Base-by-base conservation (phyloP, 2,797 vertebrate species). In the Melanotaenia parkinsoni region DNA sequence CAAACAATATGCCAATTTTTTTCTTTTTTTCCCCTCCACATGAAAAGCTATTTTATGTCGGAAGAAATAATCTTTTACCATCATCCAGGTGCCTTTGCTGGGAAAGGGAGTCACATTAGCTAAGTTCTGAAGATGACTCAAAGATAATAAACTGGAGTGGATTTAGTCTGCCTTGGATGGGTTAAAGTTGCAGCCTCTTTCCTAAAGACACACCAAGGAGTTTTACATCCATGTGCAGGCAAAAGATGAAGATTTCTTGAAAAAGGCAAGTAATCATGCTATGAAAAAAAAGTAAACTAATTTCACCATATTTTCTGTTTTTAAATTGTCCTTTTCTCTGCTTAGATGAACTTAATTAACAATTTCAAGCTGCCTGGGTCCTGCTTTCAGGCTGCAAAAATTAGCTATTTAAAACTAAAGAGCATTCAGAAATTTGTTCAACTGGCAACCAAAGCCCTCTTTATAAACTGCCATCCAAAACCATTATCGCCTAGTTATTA, bases 1-100 rank as follows among this genome's bases (percentile, higher is more conserved):
- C 24, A 54, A 82, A 81, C 68, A 80, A 81, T 70, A 53, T 65
- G 69, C 64, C 72, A 85, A 75, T 40, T 81, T 79, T 81, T 86
- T 88, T 88, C 77, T 67, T 43, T 43, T 38, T 53, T 7, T 26
- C 13, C 76, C 59, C 76, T 79, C 53, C 62, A 83, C 68, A 43
- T 43, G 14, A 81, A 75, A 88, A 77, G 38, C 24, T 35, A 22
- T 82, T 90, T 85, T 69, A 82, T 85, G 69, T 67, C 50, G 68
- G 50, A 85, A 43, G 64, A 85, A 87, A 79, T 80, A 13, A 76
- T 81, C 63, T 72, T 78, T 85, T 80, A 85, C 76, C 82, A 82
- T 82, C 78, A 87, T 63, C 50, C 76, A 86, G 72, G 83, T 85
- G 77, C 58, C 79, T 83, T 54, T 87, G 82, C 81, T 82, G 81